Evolutionary conservation across 2,888 invertebrate species (phyloP), one percentile per base, ranked within the genome.

Genomic region (Chymomyza amoena): DNA sequence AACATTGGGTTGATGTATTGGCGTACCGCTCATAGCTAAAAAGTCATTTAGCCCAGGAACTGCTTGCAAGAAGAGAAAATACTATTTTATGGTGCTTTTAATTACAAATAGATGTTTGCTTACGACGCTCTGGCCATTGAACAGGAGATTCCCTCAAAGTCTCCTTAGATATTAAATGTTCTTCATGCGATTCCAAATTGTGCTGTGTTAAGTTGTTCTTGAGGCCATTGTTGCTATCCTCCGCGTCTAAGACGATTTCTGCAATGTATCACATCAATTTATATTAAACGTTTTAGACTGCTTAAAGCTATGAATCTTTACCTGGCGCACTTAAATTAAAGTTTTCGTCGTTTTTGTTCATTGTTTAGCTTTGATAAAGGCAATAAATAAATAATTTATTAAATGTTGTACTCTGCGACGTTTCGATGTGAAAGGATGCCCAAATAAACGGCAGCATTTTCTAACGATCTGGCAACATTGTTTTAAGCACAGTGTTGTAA

Each of bases 71-170:
- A 45, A 45, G 13, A 7, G 9, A 54, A 45, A 7, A 25, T 3
- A 4, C 25, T 4, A 3, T 54, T 20, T 45, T 13, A 13, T 9
- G 9, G 32, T 7, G 9, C 32, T 32, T 32, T 45, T 45, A 13
- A 5, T 13, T 36, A 1, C 7, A 1, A 36, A 36, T 36, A 9
- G 6, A 7, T 45, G 13, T 45, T 45, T 36, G 93, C 95, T 95
- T 93, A 97, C 98, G 96, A 93, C 97, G 96, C 92, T 98, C 98
- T 28, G 98, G 98, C 98, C 98, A 99, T 87, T 98, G 92, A 90
- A 98, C 98, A 45, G 98, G 98, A 2, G 98, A 98, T 16, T 97
- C 95, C 81, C 98, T 94, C 82, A 99, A 92, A 90, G 96, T 97
- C 92, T 99, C 98, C 89, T 96, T 93, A 89, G 97, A 97, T 85